A percentile compares a stretch with the other conserved stretches of the same genome.
These are phyloP conservation scores for Trypoxylon attenuatum DNA, from an alignment of 2,888 invertebrate species.

Conservation along the genomic window DNA sequence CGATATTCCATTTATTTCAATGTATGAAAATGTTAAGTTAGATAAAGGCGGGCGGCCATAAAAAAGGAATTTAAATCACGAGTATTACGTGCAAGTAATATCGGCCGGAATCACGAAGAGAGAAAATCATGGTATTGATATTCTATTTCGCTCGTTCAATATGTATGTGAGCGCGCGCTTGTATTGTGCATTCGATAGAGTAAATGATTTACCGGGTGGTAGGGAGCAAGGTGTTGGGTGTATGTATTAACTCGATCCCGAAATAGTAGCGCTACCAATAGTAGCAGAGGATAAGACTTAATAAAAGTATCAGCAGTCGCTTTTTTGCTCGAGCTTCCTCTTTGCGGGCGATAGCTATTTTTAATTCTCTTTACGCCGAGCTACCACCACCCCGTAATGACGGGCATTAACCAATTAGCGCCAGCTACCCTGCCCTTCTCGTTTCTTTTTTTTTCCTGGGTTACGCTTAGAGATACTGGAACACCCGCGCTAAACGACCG, in stretches of 20 bases:
- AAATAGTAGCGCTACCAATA: conserved; percentile 12
- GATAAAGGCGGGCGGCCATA: too few species aligned
- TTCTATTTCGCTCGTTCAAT: too few species aligned
- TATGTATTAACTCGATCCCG: conserved; percentile 18
- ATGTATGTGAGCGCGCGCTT: too few species aligned
- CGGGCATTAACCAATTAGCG: conserved; percentile 66
- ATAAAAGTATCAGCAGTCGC: conserved; percentile 27
- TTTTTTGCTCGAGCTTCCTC: not conserved
- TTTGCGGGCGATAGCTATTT: conserved; percentile 52
- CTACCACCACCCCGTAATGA: conserved; percentile 51
- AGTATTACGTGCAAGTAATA: too few species aligned
- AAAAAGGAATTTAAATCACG: too few species aligned
- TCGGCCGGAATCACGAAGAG: too few species aligned
- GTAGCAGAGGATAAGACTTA: conserved; percentile 17
- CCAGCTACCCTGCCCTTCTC: conserved; percentile 15
- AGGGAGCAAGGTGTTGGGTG: too few species aligned
- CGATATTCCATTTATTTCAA: conserved; percentile 28
- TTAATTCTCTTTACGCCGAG: conserved; percentile 59
- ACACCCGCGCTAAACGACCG: conserved; percentile 36
- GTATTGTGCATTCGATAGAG: too few species aligned
- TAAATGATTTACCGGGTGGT: too few species aligned
- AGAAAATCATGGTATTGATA: too few species aligned
- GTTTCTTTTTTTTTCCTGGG: not conserved
- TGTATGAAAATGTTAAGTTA: not conserved
- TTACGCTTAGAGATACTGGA: conserved; percentile 28